Conservation (phyloP, 2,888 invertebrate genomes). For the Glaucopsyche alexis region DNA sequence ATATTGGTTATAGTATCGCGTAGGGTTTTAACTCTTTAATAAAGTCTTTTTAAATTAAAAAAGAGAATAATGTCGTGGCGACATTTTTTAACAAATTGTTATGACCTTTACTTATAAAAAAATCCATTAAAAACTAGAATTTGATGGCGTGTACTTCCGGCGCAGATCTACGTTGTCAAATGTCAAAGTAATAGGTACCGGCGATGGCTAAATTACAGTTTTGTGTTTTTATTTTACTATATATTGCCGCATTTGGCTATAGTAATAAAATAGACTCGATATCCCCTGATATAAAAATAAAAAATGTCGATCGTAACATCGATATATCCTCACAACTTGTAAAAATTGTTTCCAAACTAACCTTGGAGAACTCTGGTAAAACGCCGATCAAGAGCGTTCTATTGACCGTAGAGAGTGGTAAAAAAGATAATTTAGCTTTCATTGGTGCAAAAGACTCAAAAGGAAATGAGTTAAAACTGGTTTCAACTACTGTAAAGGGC, state of each 20-base stretch:
- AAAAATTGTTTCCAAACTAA: constrained; percentile 88
- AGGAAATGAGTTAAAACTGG: constrained; percentile 79
- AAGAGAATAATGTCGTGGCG: neutral
- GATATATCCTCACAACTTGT: constrained; percentile 94
- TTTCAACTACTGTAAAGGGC: constrained; percentile 74
- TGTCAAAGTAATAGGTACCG: constrained; percentile 58
- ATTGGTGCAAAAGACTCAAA: constrained; percentile 84
- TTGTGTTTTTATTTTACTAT: constrained; percentile 59
- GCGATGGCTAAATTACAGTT: constrained; percentile 65
- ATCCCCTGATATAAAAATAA: constrained; percentile 82
- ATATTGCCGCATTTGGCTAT: constrained; percentile 53
- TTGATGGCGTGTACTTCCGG: constrained; percentile 73
- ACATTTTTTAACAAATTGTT: neutral
- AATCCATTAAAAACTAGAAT: neutral
- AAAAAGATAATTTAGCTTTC: constrained; percentile 84
- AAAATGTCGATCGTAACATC: constrained; percentile 91
- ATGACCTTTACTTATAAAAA: neutral
- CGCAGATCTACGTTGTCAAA: constrained; percentile 56
- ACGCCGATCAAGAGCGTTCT: constrained; percentile 85
- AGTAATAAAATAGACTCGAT: constrained; percentile 65
- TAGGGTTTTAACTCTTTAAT: too few species aligned
- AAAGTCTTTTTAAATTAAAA: too few species aligned
- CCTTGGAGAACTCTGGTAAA: constrained; percentile 90
- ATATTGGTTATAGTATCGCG: too few species aligned
- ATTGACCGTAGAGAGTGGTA: constrained; percentile 83